Evolutionary conservation across 37 sponge, comb jelly and placozoan genomes (phyloP), one percentile per base, ranked within the genome.

Genomic region (Cliona cf. orientalis): DNA sequence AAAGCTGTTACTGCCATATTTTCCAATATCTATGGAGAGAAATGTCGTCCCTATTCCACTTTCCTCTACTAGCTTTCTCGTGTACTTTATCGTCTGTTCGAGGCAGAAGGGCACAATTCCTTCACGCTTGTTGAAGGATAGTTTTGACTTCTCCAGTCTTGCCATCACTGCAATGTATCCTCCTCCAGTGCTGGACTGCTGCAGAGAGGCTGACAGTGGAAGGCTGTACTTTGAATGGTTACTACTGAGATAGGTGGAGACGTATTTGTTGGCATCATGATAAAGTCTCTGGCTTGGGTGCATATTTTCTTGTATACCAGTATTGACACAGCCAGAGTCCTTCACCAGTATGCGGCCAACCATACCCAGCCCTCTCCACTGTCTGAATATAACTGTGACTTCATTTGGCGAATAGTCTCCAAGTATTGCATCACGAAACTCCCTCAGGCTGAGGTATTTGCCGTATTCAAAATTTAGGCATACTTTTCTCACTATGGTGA

Each of bases 331-430:
- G 37, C 63, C 25, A n/a, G 40, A 32, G 36, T 86, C 80, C 9
- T 42, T 46, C 25, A 86, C 26, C 5, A 49, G 39, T 6, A 69
- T 23, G 23, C 69, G 21, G 23, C 42, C 43, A 35, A 39, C 25
- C 22, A 45, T 21, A 57, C 62, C 82, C 6, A 34, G 38, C 0
- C 85, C 85, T 76, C 78, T 84, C 85, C 77, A 84, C 69, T 84
- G 73, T 29, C n/a, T 63, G 53, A 79, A 79, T 4, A 64, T 33
- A 4, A 86, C 72, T 6, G 79, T 79, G 32, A 34, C 25, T 43
- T 29, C 19, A 9, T 34, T 34, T 5, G 77, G 70, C 23, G 29
- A n/a, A 22, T 49, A 38, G 42, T 12, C 9, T 35, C 62, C 78
- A 69, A 49, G 76, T 53, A 84, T 69, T 19, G 34, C 32, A 1